Evolutionary conservation across 2,113 vertebrate genomes (phyloP).

Genomic region (Phyllostomus discolor): DNA sequence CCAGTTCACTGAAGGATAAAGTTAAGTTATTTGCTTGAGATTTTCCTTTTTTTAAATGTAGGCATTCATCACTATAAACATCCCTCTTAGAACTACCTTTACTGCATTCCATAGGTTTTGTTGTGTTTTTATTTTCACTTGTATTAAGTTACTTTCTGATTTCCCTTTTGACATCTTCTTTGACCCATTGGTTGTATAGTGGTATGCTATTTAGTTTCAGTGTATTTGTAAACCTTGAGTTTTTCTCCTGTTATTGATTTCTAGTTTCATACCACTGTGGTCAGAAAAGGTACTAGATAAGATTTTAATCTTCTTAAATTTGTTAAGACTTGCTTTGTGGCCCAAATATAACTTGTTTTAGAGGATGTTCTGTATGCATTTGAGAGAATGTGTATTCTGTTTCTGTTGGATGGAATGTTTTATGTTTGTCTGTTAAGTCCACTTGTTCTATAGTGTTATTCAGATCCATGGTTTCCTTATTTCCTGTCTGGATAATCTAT

Average conservation of each 20-base stretch:
- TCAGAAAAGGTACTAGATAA: background rate
- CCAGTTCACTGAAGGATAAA: background rate
- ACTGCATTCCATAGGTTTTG: background rate
- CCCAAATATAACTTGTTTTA: background rate
- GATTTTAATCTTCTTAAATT: background rate
- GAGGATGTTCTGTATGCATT: background rate
- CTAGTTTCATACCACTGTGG: background rate
- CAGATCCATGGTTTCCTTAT: background rate
- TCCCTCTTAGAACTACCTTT: background rate
- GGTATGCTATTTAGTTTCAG: background rate
- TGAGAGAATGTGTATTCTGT: background rate
- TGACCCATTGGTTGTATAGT: background rate
- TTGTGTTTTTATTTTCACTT: background rate
- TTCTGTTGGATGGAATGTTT: background rate
- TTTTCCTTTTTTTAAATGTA: background rate
- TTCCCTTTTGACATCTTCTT: background rate
- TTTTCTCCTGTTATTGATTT: background rate
- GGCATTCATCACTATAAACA: background rate
- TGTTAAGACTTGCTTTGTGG: background rate
- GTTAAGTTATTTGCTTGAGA: background rate
- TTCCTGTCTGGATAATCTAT: background rate
- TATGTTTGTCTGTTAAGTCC: background rate
- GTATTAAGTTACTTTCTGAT: background rate
- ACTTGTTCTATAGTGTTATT: background rate
- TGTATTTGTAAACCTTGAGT: background rate